These are phyloP conservation scores for Metallyticus violacea DNA, from an alignment of 2,888 invertebrate species.

Conservation along the genomic window DNA sequence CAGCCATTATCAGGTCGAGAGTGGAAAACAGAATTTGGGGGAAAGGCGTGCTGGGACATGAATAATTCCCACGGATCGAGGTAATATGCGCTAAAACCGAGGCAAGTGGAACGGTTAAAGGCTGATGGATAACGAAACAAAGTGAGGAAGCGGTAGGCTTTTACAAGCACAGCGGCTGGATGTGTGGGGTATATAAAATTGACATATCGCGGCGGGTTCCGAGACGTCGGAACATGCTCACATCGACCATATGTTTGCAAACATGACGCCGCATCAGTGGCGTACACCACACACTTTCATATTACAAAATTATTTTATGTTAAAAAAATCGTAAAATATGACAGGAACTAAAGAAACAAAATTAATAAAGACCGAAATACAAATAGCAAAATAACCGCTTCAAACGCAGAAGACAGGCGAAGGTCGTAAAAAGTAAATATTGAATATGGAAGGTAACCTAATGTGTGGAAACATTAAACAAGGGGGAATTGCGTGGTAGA, in stretches of 20 bases:
- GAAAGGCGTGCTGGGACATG: neutral
- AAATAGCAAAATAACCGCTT: too few relatives aligned
- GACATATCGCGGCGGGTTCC: neutral
- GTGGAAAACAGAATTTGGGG: neutral
- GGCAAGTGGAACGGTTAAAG: neutral
- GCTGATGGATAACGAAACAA: neutral
- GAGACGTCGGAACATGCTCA: neutral
- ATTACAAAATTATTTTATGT: too few relatives aligned
- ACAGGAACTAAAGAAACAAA: too few relatives aligned
- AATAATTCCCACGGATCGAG: neutral
- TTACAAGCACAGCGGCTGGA: neutral
- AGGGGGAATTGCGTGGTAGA: too few relatives aligned
- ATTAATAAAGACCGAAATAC: too few relatives aligned
- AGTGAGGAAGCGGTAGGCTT: neutral
- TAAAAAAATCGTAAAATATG: too few relatives aligned
- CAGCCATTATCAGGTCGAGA: neutral
- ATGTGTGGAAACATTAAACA: too few relatives aligned
- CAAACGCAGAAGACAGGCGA: too few relatives aligned
- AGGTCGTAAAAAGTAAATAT: too few relatives aligned
- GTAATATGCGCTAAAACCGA: neutral
- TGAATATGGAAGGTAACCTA: too few relatives aligned
- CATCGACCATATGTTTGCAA: neutral
- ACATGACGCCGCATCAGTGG: neutral
- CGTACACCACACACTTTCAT: neutral
- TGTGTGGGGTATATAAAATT: neutral